Conservation (phyloP, 1,140 invertebrate species). For the Melitaea cinxia region DNA sequence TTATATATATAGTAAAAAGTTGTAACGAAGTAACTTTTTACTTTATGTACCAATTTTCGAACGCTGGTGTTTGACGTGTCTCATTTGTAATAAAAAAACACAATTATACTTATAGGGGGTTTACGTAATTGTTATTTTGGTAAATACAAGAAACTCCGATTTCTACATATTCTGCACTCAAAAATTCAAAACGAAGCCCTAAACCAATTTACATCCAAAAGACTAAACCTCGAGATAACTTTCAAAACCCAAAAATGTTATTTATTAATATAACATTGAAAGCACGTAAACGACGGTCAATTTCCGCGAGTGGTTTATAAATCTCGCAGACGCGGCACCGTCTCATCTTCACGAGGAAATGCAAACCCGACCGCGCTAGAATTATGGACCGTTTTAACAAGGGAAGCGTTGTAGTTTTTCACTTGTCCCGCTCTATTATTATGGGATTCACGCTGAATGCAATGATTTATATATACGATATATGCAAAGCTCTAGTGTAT, state of each 20-base stretch:
- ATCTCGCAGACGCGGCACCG: conserved; percentile 58
- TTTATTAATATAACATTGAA: conserved; percentile 44
- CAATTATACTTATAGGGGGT: no score
- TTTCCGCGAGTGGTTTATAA: conserved; percentile 68
- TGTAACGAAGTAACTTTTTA: no score
- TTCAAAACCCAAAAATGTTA: conserved; percentile 3
- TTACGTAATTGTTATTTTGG: no score
- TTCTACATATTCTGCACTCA: no score
- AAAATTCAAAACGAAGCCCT: no score
- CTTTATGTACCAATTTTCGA: no score
- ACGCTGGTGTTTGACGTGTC: no score
- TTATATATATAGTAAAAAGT: no score
- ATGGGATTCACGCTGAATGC: conserved; percentile 32
- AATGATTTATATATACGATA: conserved; percentile 18
- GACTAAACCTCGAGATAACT: no score
- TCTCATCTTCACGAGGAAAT: conserved; percentile 59
- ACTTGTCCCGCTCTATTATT: conserved; percentile 53
- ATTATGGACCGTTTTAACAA: conserved; percentile 65
- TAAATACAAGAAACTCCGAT: no score
- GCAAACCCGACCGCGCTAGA: conserved; percentile 58
- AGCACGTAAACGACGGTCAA: conserved; percentile 55
- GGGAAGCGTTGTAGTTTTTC: conserved; percentile 74
- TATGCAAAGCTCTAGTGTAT: conserved; percentile 3
- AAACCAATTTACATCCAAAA: no score
- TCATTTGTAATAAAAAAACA: no score